phyloP scores from a whole-genome alignment of 2,113 vertebrate species.

The Helogale parvula region DNA sequence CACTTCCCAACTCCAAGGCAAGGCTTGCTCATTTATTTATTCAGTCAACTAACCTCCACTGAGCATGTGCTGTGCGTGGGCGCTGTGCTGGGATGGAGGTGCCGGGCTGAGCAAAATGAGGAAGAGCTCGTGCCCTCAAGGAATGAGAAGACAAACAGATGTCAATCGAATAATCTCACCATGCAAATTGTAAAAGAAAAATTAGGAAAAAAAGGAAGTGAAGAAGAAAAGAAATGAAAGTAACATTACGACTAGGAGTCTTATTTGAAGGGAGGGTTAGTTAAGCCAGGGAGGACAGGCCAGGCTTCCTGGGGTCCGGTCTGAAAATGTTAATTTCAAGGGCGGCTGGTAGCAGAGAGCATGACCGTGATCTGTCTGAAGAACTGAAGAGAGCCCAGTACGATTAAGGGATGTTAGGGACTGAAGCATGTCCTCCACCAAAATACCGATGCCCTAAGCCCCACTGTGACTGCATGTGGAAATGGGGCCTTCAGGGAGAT shows the following conservation, averaged over 20 bases:
- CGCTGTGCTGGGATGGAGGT: neutral
- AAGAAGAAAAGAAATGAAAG: neutral
- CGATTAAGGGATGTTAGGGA: neutral
- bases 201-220: neutral
- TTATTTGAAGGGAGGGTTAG: neutral
- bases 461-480: neutral
- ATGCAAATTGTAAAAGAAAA: neutral
- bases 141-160: neutral
- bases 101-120: neutral
- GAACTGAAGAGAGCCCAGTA: rapidly evolving
- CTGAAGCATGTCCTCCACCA: neutral
- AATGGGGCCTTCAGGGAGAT: neutral
- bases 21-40: neutral
- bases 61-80: neutral
- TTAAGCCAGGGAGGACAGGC: neutral
- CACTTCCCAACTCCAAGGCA: neutral
- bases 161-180: neutral
- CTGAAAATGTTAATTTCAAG: neutral
- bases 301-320: neutral
- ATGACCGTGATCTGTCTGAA: neutral
- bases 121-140: neutral
- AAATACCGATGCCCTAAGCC: neutral
- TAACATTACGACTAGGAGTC: neutral
- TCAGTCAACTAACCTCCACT: neutral
- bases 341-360: neutral